These are phyloP conservation scores for Chlorospingus semifuscus DNA, from an alignment of 2,797 vertebrate species.

Conservation along the genomic window DNA sequence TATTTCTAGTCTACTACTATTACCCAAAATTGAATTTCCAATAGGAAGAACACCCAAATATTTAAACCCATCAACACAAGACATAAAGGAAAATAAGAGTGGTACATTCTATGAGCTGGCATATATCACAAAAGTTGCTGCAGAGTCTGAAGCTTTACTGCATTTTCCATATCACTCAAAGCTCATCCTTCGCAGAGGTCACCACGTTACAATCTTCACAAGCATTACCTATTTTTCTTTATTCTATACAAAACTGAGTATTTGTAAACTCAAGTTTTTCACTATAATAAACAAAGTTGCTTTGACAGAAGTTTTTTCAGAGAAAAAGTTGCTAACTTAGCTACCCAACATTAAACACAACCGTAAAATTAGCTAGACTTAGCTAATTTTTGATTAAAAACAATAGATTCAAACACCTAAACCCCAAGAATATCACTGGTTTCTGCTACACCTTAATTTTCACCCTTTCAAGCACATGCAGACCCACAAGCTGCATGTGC, in stretches of 20 bases:
- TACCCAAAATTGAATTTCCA: not conserved
- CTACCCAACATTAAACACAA: not conserved
- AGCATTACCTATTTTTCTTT: not conserved
- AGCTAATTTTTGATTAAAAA: not conserved
- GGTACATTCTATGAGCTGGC: not conserved
- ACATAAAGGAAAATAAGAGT: not conserved
- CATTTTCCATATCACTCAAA: not conserved
- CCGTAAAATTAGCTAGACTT: not conserved
- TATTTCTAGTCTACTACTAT: not conserved
- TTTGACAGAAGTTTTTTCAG: not conserved
- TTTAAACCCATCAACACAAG: not conserved
- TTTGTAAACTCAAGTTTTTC: not conserved
- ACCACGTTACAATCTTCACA: not conserved
- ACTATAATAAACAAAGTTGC: not conserved
- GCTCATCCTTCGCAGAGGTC: not conserved
- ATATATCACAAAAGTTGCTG: not conserved
- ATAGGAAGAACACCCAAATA: rapidly evolving
- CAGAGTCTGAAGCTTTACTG: not conserved
- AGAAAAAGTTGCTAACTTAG: not conserved
- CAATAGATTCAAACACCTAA: not conserved
- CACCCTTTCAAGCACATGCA: not conserved
- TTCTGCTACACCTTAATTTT: not conserved
- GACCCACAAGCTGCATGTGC: not conserved
- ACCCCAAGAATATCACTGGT: not conserved
- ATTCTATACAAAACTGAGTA: not conserved